Evolutionary conservation across 1,140 invertebrate species (phyloP).

Genomic region (Drosophila hydei): DNA sequence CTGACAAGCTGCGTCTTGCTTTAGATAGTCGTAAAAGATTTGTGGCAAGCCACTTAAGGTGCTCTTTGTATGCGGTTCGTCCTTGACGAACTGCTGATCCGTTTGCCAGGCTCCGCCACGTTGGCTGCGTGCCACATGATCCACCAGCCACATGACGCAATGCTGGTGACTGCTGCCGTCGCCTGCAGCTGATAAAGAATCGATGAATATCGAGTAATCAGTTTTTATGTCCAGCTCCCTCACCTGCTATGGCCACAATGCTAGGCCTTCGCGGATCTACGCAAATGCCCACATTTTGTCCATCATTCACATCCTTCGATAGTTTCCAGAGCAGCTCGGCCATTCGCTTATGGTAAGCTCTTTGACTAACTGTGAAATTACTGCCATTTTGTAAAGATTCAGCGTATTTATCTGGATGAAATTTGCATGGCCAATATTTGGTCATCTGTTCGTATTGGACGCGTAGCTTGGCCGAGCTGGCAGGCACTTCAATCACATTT

Average conservation of each 20-base stretch:
- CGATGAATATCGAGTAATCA: background rate
- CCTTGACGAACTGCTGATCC: slow-evolving; percentile 38
- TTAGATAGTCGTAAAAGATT: slow-evolving; percentile 60
- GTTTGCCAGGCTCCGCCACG: slow-evolving; percentile 90
- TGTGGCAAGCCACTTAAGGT: slow-evolving; percentile 61
- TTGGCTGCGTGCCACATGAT: slow-evolving; percentile 92
- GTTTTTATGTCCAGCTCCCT: slow-evolving; percentile 77
- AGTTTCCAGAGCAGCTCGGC: slow-evolving; percentile 83
- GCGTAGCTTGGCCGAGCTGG: slow-evolving; percentile 86
- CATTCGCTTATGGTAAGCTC: slow-evolving; percentile 86
- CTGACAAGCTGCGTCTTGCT: slow-evolving; percentile 16
- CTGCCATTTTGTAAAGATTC: slow-evolving; percentile 87
- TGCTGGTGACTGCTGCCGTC: slow-evolving; percentile 90
- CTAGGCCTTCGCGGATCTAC: slow-evolving; percentile 87
- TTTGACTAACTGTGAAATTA: slow-evolving; percentile 87
- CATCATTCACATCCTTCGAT: slow-evolving; percentile 60
- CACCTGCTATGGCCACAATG: slow-evolving; percentile 88
- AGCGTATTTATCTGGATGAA: slow-evolving; percentile 90
- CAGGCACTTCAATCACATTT: slow-evolving; percentile 86
- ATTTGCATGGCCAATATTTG: slow-evolving; percentile 92
- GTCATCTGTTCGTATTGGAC: slow-evolving; percentile 88
- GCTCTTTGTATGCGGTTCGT: slow-evolving; percentile 4
- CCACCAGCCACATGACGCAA: slow-evolving; percentile 93
- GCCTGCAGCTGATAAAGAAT: background rate
- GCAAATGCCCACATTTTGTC: slow-evolving; percentile 86